Evolutionary conservation across 1,140 invertebrate species (phyloP).

Genomic region (Pomacea maculata): DNA sequence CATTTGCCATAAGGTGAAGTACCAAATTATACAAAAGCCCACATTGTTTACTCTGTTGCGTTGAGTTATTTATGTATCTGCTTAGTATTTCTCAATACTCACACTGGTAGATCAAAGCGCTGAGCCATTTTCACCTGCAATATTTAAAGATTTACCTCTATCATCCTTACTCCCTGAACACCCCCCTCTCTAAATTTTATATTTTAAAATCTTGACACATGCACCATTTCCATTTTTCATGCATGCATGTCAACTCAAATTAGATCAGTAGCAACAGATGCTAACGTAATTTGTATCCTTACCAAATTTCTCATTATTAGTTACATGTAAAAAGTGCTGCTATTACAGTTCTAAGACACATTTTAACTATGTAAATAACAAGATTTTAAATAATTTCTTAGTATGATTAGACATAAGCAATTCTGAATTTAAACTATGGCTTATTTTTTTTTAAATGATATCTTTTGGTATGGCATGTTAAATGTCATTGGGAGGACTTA

Average conservation of each 20-base stretch:
- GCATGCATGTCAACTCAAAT: not conserved
- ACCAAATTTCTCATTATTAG: not conserved
- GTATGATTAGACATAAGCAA: not conserved
- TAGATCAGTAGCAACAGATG: not conserved
- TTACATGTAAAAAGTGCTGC: not conserved
- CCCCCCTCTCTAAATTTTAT: not conserved
- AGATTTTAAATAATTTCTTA: no score
- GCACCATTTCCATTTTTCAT: not conserved
- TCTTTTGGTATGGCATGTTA: not conserved
- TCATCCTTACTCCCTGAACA: not conserved
- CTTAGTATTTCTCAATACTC: constrained; percentile 26
- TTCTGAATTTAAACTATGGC: no score
- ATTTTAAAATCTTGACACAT: not conserved
- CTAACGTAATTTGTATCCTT: not conserved
- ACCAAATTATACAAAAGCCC: not conserved
- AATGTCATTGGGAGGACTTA: not conserved
- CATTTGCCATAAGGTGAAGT: not conserved
- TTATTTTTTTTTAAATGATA: not conserved
- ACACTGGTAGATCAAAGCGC: constrained; percentile 48
- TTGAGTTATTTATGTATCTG: not conserved
- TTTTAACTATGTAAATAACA: no score
- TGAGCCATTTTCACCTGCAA: constrained; percentile 50
- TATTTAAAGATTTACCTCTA: not conserved
- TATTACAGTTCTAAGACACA: not conserved
- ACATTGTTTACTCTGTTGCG: not conserved